These are phyloP conservation scores for Dynastes tityus DNA, from an alignment of 2,888 invertebrate genomes.

Conservation along the genomic window DNA sequence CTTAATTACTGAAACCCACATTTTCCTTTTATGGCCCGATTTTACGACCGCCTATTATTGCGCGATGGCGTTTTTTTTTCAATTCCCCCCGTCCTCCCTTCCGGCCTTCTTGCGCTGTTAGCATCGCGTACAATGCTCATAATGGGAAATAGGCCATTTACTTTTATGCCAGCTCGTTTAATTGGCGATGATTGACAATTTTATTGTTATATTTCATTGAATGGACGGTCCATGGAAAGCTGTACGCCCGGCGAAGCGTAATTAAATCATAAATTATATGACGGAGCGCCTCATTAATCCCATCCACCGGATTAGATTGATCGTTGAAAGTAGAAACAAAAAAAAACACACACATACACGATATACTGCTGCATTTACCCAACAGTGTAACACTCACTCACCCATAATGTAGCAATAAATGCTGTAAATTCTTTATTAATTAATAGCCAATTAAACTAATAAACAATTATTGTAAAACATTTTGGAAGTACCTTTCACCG, in stretches of 20 bases:
- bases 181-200: constrained; percentile 37
- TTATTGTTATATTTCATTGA: constrained; percentile 37
- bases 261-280: constrained; percentile 36
- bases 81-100: too few relatives aligned
- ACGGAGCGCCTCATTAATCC: constrained; percentile 9
- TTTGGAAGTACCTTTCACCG: too few relatives aligned
- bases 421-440: not conserved
- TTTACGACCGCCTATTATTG: constrained; percentile 6
- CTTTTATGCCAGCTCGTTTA: constrained; percentile 32
- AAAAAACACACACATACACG: too few relatives aligned
- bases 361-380: not conserved
- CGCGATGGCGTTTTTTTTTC: not conserved
- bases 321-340: not conserved
- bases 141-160: constrained; percentile 35
- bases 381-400: not conserved
- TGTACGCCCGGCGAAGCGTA: constrained; percentile 12
- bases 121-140: constrained; percentile 13
- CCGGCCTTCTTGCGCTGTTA: not conserved
- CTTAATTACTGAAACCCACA: constrained; percentile 27
- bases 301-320: constrained; percentile 7
- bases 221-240: not conserved
- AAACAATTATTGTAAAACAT: not conserved
- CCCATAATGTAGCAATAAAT: not conserved
- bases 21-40: constrained; percentile 13
- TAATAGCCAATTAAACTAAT: not conserved